Evolutionary conservation across 53 echinoderm and acorn worm genomes (phyloP).

Genomic region (Echinometra lucunter): DNA sequence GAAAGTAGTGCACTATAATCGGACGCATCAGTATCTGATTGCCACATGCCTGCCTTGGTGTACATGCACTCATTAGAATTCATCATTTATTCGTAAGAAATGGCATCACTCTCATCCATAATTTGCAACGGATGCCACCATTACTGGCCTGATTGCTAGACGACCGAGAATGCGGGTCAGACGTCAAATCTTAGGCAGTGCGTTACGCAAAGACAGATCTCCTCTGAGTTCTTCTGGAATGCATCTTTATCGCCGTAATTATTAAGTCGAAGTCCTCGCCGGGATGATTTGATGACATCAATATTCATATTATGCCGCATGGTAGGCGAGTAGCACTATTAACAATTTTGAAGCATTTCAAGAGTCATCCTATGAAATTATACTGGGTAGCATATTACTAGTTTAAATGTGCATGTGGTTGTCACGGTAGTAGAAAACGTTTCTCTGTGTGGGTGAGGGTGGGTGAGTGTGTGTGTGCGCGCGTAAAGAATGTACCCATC

Average conservation of each 20-base stretch:
- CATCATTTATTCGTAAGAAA: constrained; percentile 36
- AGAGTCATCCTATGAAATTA: not conserved
- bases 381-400: no score
- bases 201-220: not conserved
- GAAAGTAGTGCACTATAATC: not conserved
- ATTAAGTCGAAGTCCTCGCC: not conserved
- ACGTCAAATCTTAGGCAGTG: not conserved
- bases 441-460: no score
- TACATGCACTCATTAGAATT: not conserved
- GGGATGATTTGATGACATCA: not conserved
- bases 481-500: no score
- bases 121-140: not conserved
- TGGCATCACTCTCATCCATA: constrained; percentile 19
- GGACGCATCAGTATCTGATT: not conserved
- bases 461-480: no score
- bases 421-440: no score
- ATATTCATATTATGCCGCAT: not conserved
- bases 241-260: not conserved
- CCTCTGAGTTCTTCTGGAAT: not conserved
- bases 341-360: not conserved
- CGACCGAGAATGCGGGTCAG: not conserved
- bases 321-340: not conserved
- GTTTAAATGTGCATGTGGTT: no score
- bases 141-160: not conserved
- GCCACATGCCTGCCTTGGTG: not conserved